A percentile compares a stretch with the other conserved stretches of the same genome.
Conservation (phyloP, 1,140 invertebrate species). For the Pomacea maculata region DNA sequence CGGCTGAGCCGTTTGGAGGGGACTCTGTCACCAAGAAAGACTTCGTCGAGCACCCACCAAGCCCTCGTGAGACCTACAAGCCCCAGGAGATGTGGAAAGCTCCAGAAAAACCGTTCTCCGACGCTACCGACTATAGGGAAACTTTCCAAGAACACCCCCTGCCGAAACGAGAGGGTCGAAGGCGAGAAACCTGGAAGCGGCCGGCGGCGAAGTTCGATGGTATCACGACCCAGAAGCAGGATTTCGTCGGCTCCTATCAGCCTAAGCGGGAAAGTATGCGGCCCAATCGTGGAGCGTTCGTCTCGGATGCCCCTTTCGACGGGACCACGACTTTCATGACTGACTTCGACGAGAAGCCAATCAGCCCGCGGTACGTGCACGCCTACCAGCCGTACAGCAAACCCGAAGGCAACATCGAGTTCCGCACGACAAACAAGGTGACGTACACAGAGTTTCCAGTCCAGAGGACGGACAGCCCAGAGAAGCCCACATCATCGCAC, state of each 20-base stretch:
- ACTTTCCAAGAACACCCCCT: slow-evolving; percentile 24
- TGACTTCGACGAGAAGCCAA: slow-evolving; percentile 19
- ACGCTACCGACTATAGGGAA: slow-evolving; percentile 29
- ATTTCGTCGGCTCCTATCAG: slow-evolving; percentile 17
- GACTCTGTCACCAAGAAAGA: slow-evolving; percentile 23
- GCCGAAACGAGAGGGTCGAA: slow-evolving; percentile 1
- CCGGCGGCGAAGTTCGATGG: slow-evolving; percentile 17
- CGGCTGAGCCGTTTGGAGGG: slow-evolving; percentile 22
- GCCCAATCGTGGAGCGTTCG: slow-evolving; percentile 12
- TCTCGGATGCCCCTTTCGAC: slow-evolving; percentile 19
- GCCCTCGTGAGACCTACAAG: slow-evolving; percentile 17
- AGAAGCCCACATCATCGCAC: slow-evolving; percentile 28
- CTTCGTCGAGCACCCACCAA: slow-evolving; percentile 21
- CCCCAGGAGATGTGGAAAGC: slow-evolving; percentile 12
- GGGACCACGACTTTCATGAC: slow-evolving; percentile 13
- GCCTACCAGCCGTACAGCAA: slow-evolving; percentile 11
- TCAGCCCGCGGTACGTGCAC: slow-evolving; percentile 1
- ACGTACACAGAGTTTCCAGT: slow-evolving; percentile 21
- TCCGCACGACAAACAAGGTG: slow-evolving; percentile 23
- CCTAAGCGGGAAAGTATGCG: slow-evolving; percentile 23
- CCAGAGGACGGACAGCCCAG: background rate
- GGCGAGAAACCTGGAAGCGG: slow-evolving; percentile 14
- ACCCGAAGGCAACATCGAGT: slow-evolving; percentile 31
- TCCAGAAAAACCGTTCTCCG: slow-evolving; percentile 18
- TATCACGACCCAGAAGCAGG: slow-evolving; percentile 15